Conservation (phyloP, 2,888 invertebrate genomes). For the Catonia carolina region DNA sequence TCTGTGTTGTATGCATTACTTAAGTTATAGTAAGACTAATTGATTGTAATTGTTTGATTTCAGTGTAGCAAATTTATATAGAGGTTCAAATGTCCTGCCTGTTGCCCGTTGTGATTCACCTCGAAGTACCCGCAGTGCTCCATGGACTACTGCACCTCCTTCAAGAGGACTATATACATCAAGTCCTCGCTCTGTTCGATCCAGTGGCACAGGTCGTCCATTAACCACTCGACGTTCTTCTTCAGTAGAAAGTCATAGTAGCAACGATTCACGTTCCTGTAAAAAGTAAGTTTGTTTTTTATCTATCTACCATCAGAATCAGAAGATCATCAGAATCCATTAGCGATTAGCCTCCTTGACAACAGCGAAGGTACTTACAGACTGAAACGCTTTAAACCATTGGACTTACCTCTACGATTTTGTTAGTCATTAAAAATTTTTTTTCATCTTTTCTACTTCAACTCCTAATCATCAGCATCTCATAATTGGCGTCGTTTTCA, state of each 20-base stretch:
- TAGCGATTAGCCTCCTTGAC: no score
- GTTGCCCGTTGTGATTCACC: constrained; percentile 46
- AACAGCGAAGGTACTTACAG: no score
- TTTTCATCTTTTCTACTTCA: no score
- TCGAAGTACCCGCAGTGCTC: constrained; percentile 75
- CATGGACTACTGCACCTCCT: constrained; percentile 67
- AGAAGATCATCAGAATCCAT: no score
- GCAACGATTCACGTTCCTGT: constrained; percentile 73
- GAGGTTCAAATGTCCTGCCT: constrained; percentile 29
- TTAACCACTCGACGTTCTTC: constrained; percentile 45
- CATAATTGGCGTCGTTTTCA: no score
- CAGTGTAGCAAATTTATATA: constrained; percentile 21
- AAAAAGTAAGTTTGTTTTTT: constrained; percentile 63
- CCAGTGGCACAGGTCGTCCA: constrained; percentile 45
- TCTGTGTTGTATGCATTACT: no score
- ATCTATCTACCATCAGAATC: no score
- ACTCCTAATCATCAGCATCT: no score
- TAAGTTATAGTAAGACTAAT: no score
- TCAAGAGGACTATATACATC: constrained; percentile 71
- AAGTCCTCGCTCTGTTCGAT: constrained; percentile 67
- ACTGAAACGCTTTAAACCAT: no score
- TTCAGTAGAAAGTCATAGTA: constrained; percentile 84
- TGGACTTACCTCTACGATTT: no score
- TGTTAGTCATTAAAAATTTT: no score
- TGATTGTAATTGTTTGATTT: background rate